Evolutionary conservation across 2,113 vertebrate species (phyloP), one percentile per base, ranked within the genome.

Genomic region (Trichechus manatus): DNA sequence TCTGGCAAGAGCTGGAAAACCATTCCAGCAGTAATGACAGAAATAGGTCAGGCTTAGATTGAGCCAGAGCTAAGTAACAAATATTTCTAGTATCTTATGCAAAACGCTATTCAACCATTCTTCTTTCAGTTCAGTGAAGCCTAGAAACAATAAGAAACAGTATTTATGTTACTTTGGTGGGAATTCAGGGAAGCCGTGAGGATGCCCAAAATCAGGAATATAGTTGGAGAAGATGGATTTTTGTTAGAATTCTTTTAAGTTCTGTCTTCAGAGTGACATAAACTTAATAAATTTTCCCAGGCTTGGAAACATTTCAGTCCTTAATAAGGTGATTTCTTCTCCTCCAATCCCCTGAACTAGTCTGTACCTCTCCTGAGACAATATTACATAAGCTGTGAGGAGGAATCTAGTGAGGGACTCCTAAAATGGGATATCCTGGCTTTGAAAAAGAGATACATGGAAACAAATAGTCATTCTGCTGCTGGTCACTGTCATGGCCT

Each of bases 21-120:
- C 83, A 61, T 81, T 96, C 59, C 81, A 95, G 86, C 6, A 0
- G 94, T 95, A 87, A 92, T 97, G 98, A 98, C 96, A 97, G 97
- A 97, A 97, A 95, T 94, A 97, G 97, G 97, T 97, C 98, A 97
- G 94, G 87, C 93, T 97, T 5, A 0, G 89, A 95, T 81, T 87
- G 81, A 97, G 95, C 89, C 80, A 84, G 77, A 95, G 89, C 89
- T 97, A 85, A 91, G 64, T 78, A 93, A 96, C 97, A 97, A 95
- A 96, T 91, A 97, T 92, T 94, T 97, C 92, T 93, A 97, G 93
- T 90, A 93, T 97, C 96, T 97, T 93, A 97, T 96, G 95, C 87
- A 97, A 97, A 97, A 92, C 90, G 86, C 61, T 68, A 39, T 36
- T 94, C 86, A 87, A 42, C 83, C 72, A 44, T 72, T 92, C 59